These are phyloP conservation scores for Pharmacophagus antenor DNA, from an alignment of 2,888 invertebrate genomes.

Conservation along the genomic window DNA sequence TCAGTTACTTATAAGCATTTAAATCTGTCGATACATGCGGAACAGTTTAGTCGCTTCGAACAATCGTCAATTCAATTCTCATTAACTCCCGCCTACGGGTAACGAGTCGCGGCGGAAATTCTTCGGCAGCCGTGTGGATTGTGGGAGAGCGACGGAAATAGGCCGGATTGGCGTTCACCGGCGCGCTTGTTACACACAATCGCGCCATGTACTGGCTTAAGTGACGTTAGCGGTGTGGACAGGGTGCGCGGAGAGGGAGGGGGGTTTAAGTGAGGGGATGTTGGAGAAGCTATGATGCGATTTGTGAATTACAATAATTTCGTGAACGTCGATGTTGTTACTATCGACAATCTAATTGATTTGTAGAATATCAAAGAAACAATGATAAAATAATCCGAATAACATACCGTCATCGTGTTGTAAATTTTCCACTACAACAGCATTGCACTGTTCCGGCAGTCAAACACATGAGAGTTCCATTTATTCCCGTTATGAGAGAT, in stretches of 20 bases:
- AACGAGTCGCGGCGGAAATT: constrained; percentile 49
- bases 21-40: background rate
- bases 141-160: constrained; percentile 49
- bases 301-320: constrained; percentile 11
- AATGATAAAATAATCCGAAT: too few relatives aligned
- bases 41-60: constrained; percentile 30
- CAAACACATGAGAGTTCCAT: too few relatives aligned
- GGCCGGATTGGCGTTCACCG: constrained; percentile 46
- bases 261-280: too few relatives aligned
- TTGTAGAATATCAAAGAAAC: too few relatives aligned
- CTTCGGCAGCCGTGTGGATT: constrained; percentile 53
- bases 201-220: constrained; percentile 21
- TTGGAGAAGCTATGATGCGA: constrained; percentile 23
- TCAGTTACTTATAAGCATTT: background rate
- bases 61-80: constrained; percentile 44
- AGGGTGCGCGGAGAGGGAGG: too few relatives aligned
- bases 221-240: constrained; percentile 14
- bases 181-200: constrained; percentile 33
- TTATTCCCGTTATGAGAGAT: too few relatives aligned
- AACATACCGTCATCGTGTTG: too few relatives aligned
- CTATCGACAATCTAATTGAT: background rate
- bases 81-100: constrained; percentile 46
- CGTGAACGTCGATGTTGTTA: background rate
- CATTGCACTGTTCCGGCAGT: too few relatives aligned
- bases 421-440: too few relatives aligned